Evolutionary conservation across 2,797 vertebrate species (phyloP), one percentile per base, ranked within the genome.

Genomic region (Lates japonicus): DNA sequence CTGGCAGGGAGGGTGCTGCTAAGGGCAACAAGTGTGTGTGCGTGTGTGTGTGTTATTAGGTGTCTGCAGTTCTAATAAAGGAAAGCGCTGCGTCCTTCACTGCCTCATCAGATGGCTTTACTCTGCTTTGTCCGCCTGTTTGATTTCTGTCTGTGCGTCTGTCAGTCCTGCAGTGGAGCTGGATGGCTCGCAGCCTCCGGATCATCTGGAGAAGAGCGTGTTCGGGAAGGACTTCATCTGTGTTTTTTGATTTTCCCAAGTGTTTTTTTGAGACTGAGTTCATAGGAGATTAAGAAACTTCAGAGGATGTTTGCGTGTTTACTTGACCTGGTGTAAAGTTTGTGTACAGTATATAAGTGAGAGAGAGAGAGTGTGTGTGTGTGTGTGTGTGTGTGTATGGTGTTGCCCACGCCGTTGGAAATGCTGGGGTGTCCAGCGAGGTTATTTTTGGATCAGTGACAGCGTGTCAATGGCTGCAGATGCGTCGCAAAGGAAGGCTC

Each of bases 381-480:
- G n/a, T n/a, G n/a, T n/a, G 85, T 61, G 75, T 72, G 88, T 72
- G 87, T 75, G 81, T 88, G 86, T 84, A 77, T 88, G 87, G 84
- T 88, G 85, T 87, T 90, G 87, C 78, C 87, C 81, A 87, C 49
- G 33, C 85, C 83, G 86, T 70, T 94, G 94, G 94, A 94, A 94
- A 96, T 95, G 95, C 93, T 94, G 94, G 92, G 93, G 91, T 88
- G 87, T 91, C 90, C 94, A 92, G 91, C 90, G 0, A 72, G 88
- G 91, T 94, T 95, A 95, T 95, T 96, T 96, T 93, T 96, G 95
- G 94, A 94, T 94, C 92, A 94, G 93, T 96, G 95, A 96, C 95
- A 94, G 87, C 88, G 94, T 91, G 94, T 94, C 95, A 94, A 98
- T 98, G 97, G 96, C 96, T 95, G 96, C 95, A 94, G 95, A 96